phyloP scores from a whole-genome alignment of 2,113 vertebrate species.

The Hydrolagus affinis region DNA sequence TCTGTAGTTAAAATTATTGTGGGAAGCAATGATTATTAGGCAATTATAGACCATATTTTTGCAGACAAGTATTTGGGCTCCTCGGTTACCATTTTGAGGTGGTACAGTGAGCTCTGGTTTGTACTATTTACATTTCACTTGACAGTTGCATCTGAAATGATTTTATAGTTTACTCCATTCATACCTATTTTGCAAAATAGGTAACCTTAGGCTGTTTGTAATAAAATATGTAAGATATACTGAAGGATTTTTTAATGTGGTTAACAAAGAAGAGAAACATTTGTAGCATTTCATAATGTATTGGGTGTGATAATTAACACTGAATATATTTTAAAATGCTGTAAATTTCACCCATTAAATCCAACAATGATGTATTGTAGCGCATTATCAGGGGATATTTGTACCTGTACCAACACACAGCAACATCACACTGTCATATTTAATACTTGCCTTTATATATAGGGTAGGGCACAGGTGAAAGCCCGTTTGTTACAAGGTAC shows the following conservation, averaged over 20 bases:
- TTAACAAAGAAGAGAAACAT: too few relatives aligned
- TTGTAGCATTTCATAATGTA: too few relatives aligned
- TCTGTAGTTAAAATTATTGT: constrained; percentile 31
- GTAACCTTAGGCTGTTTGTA: not conserved
- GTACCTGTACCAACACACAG: too few relatives aligned
- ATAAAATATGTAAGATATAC: not conserved
- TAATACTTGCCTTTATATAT: too few relatives aligned
- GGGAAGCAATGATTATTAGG: constrained; percentile 25
- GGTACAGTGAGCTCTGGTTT: not conserved
- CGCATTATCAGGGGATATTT: not conserved
- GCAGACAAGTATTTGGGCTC: not conserved
- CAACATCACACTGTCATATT: too few relatives aligned
- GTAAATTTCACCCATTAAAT: too few relatives aligned
- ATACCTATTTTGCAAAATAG: not conserved
- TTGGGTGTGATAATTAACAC: too few relatives aligned
- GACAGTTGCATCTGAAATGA: too few relatives aligned
- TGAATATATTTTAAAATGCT: too few relatives aligned
- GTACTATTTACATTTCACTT: not conserved
- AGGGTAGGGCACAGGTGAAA: too few relatives aligned
- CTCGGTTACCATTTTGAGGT: not conserved
- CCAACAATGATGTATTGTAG: not conserved
- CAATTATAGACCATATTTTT: constrained; percentile 17
- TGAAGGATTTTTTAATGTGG: not conserved
- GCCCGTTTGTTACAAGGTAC: too few relatives aligned
- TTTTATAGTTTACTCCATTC: not conserved